Evolutionary conservation across 2,888 invertebrate genomes (phyloP).

Genomic region (Hydroisotoma schaefferi): DNA sequence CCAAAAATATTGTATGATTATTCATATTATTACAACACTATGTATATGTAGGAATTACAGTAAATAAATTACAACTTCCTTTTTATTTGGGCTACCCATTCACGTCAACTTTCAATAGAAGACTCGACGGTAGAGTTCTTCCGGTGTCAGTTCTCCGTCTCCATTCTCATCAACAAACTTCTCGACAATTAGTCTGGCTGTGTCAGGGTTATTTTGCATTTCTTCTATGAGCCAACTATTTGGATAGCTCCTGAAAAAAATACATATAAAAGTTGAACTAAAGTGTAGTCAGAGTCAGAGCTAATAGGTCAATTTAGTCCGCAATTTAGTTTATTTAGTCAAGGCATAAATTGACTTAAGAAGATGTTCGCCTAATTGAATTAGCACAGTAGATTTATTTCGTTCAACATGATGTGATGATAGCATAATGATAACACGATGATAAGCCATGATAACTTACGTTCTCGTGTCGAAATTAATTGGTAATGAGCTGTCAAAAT

Average conservation of each 20-base stretch:
- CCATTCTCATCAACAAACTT: slow-evolving; percentile 60
- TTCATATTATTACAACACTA: too few relatives aligned
- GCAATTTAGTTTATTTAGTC: too few relatives aligned
- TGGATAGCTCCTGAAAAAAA: slow-evolving; percentile 50
- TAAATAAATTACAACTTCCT: too few relatives aligned
- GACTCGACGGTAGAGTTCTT: slow-evolving; percentile 55
- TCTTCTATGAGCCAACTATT: slow-evolving; percentile 59
- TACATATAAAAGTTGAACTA: not conserved
- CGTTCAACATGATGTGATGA: not conserved
- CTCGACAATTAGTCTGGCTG: slow-evolving; percentile 59
- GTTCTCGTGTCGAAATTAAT: slow-evolving; percentile 29
- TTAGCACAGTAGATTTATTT: not conserved
- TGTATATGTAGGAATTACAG: too few relatives aligned
- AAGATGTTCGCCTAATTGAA: not conserved
- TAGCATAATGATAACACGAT: not conserved
- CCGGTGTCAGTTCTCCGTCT: slow-evolving; percentile 59
- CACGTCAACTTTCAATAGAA: slow-evolving; percentile 12
- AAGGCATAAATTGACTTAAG: too few relatives aligned
- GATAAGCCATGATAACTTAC: slow-evolving; percentile 13
- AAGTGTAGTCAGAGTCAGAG: not conserved
- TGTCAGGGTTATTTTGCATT: slow-evolving; percentile 60
- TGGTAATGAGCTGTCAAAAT: slow-evolving; percentile 22
- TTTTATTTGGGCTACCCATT: too few relatives aligned
- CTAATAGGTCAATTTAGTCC: too few relatives aligned
- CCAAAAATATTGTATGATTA: too few relatives aligned